A percentile compares a stretch with the other conserved stretches of the same genome.
These are phyloP conservation scores for Spea bombifrons DNA, from an alignment of 2,113 vertebrate species.

Conservation along the genomic window DNA sequence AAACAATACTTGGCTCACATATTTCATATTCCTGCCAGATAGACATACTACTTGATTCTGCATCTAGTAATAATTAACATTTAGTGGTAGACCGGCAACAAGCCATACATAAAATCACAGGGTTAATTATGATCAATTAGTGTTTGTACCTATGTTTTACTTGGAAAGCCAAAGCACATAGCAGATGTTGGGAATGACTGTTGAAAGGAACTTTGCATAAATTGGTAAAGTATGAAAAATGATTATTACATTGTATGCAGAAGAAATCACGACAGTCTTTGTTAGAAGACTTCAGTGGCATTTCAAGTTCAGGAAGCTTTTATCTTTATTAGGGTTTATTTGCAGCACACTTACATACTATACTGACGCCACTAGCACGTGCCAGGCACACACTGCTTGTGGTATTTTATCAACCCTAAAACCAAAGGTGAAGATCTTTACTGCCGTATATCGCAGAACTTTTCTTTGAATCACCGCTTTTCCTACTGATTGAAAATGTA, in stretches of 20 bases:
- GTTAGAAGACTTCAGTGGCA: background rate
- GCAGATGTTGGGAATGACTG: background rate
- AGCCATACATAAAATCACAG: background rate
- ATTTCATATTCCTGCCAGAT: background rate
- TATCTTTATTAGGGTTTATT: constrained; percentile 5
- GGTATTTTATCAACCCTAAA: background rate
- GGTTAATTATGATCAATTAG: background rate
- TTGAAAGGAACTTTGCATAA: background rate
- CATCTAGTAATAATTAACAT: constrained; percentile 13
- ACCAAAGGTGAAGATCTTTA: constrained; percentile 38
- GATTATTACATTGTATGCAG: background rate
- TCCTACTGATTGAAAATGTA: background rate
- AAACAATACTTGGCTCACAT: background rate
- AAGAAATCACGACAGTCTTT: background rate
- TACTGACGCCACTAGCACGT: constrained; percentile 6
- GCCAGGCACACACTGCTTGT: constrained; percentile 13
- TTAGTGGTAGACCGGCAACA: background rate
- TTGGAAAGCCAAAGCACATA: background rate
- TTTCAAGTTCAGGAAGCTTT: background rate
- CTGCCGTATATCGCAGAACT: background rate
- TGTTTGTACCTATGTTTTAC: background rate
- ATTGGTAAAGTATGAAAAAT: background rate
- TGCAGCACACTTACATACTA: background rate
- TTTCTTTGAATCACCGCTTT: background rate
- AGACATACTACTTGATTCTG: background rate